phyloP scores from a whole-genome alignment of 2,797 vertebrate genomes.

The Anguilla anguilla region DNA sequence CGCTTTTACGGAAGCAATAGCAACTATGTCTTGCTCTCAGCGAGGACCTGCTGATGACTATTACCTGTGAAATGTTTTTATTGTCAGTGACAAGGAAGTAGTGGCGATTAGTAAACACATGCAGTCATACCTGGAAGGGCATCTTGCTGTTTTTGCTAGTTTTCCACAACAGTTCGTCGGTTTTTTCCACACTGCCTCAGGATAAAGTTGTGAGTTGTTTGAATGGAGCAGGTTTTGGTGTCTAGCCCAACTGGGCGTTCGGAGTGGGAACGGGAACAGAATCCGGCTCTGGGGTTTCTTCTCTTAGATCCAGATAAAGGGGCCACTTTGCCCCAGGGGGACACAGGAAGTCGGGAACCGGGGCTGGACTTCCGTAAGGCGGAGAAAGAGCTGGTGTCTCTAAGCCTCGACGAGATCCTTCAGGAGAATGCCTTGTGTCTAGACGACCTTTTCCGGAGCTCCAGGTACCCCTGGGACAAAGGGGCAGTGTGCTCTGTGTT shows the following conservation, averaged over 20 bases:
- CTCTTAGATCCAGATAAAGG: slow-evolving; percentile 64
- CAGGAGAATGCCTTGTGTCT: slow-evolving; percentile 58
- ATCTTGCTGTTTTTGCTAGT: slow-evolving; percentile 39
- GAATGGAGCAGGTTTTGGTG: slow-evolving; percentile 73
- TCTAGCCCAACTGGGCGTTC: slow-evolving; percentile 71
- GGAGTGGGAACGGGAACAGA: slow-evolving; percentile 74
- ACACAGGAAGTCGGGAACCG: slow-evolving; percentile 56
- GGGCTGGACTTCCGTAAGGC: slow-evolving; percentile 64
- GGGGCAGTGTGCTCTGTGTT: slow-evolving; percentile 40
- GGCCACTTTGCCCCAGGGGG: slow-evolving; percentile 50
- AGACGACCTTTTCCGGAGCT: slow-evolving; percentile 62
- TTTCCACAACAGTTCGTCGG: neutral
- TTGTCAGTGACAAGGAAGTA: neutral
- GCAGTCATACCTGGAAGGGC: slow-evolving; percentile 32
- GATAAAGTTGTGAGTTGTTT: slow-evolving; percentile 12
- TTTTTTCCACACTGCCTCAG: neutral
- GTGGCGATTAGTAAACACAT: neutral
- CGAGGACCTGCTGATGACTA: neutral
- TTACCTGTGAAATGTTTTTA: neutral
- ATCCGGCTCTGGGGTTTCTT: slow-evolving; percentile 72
- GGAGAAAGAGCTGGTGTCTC: slow-evolving; percentile 49
- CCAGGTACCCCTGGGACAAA: slow-evolving; percentile 64
- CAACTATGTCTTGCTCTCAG: neutral
- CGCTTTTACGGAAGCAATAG: neutral
- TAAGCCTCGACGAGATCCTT: slow-evolving; percentile 51